These are phyloP conservation scores for Prionailurus viverrinus DNA, from an alignment of 2,113 vertebrate species.

Conservation along the genomic window DNA sequence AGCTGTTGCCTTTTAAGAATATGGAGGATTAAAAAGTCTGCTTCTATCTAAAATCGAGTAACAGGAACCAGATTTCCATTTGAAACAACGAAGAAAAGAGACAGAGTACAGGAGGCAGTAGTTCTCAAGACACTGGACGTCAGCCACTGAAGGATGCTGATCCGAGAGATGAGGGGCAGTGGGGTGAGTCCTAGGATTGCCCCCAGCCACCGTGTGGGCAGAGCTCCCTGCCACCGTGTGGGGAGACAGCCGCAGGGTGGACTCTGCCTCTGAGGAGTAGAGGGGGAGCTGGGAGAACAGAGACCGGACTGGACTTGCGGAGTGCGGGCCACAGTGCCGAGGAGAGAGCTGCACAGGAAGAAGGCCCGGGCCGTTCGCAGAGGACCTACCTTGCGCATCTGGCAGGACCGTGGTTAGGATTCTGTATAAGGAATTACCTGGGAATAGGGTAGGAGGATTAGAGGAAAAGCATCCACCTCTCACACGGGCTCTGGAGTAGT, in stretches of 20 bases:
- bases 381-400: background rate
- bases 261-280: background rate
- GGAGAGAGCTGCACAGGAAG: rapidly evolving
- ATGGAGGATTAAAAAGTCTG: background rate
- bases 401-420: background rate
- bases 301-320: background rate
- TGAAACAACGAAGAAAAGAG: background rate
- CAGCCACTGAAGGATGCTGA: background rate
- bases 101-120: background rate
- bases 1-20: background rate
- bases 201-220: too few species aligned
- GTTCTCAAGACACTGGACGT: background rate
- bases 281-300: background rate
- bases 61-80: background rate
- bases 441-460: background rate
- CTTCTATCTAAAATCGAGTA: background rate
- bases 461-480: background rate
- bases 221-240: too few species aligned
- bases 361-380: background rate
- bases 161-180: background rate
- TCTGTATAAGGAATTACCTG: background rate
- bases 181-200: background rate
- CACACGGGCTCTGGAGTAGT: background rate
- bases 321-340: too few species aligned
- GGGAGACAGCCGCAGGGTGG: background rate